Percentiles rank a stretch among this genome's conserved stretches.
Conservation (phyloP, 2,113 vertebrate genomes). For the Arizona elegans region DNA sequence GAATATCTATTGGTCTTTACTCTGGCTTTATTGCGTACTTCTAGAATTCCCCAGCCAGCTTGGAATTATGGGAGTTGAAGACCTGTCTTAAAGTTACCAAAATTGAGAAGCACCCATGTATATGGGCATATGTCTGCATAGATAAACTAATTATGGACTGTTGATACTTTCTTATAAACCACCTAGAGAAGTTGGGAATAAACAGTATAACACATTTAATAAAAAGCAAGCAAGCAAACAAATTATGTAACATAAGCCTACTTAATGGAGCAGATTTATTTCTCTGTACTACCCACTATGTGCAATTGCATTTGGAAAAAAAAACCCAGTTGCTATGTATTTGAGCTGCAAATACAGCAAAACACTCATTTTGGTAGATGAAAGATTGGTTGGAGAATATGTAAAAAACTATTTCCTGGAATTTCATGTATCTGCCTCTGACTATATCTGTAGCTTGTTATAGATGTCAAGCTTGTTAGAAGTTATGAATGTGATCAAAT, state of each 20-base stretch:
- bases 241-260: neutral
- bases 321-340: neutral
- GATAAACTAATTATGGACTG: neutral
- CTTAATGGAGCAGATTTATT: neutral
- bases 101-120: neutral
- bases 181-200: neutral
- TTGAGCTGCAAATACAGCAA: neutral
- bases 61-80: neutral
- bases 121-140: neutral
- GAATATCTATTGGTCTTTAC: neutral
- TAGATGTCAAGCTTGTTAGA: neutral
- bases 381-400: neutral
- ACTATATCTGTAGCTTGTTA: neutral
- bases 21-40: neutral
- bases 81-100: neutral
- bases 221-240: neutral
- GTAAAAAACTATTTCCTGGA: neutral
- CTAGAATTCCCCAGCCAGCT: too few relatives aligned
- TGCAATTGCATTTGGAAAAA: neutral
- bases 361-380: neutral
- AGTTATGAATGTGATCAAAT: neutral
- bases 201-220: neutral
- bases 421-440: neutral
- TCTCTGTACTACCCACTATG: neutral
- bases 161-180: neutral